These are phyloP conservation scores for Melopsittacus undulatus DNA, from an alignment of 2,797 vertebrate species.

Conservation along the genomic window DNA sequence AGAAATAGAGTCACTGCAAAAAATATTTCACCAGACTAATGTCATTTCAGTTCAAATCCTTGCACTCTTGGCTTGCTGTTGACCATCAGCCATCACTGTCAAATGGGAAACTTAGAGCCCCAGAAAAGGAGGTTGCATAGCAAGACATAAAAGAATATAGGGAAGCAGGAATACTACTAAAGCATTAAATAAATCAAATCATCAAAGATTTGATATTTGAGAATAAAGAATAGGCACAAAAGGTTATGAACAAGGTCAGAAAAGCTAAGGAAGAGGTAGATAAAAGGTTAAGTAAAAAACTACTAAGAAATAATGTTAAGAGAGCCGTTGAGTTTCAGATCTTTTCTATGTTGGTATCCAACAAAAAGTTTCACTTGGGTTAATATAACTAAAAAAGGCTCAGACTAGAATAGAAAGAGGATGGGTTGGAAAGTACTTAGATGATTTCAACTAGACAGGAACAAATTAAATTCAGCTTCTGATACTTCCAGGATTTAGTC, in stretches of 20 bases:
- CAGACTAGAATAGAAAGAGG: not conserved
- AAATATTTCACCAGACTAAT: not conserved
- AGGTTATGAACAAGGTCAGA: not conserved
- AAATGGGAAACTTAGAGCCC: not conserved
- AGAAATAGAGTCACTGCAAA: not conserved
- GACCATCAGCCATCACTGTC: not conserved
- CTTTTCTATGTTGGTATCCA: not conserved
- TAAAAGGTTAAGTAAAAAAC: not conserved
- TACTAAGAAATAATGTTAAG: not conserved
- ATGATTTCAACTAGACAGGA: not conserved
- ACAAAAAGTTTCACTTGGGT: not conserved
- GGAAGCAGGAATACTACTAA: not conserved
- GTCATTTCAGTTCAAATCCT: not conserved
- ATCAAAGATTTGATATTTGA: not conserved
- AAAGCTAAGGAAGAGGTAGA: not conserved
- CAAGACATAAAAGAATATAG: not conserved
- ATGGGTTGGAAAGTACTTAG: not conserved
- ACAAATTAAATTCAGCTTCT: not conserved
- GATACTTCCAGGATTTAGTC: not conserved
- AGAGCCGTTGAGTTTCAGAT: not conserved
- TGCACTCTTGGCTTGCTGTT: not conserved
- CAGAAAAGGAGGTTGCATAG: not conserved
- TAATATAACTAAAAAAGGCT: not conserved
- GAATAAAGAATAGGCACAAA: not conserved
- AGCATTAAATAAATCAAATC: not conserved